Base-by-base conservation (phyloP, 1,140 invertebrate species). In the Drosophila simulans region DNA sequence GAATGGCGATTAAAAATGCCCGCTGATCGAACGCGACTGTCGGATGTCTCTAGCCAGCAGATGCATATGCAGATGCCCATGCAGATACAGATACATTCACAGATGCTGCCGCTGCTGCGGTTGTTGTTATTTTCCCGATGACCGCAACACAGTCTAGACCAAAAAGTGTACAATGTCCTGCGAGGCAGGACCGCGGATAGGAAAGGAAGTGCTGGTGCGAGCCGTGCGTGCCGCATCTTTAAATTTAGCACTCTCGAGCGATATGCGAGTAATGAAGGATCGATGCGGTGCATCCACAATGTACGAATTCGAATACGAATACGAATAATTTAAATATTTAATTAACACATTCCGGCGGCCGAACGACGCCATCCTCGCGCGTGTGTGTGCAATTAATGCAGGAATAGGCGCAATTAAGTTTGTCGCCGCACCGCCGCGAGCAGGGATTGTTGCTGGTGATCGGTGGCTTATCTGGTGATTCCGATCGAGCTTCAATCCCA, bases 341-440 rank as follows among this genome's bases (percentile, higher is more conserved):
- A 88, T 88, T 89, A 88, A 88, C 84, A 88, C 84, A 89, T 88
- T 89, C 84, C 84, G 68, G 40, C 66, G 72, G 52, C 52, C 49
- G 43, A 53, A n/a, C 22, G 43, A 77, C 74, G 81, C 84, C 80
- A 71, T 74, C 69, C 46, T 64, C 71, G 66, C 85, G 77, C 83
- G 89, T 91, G 89, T 91, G 80, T 88, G 77, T 84, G 83, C 83
- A 91, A 91, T 89, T 91, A 91, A 91, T 91, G 88, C 83, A 91
- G 73, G 82, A 91, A 90, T 86, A 79, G 86, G 79, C 82, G 81
- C 86, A 90, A 91, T 91, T 91, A 89, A 91, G 80, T 91, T 91
- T 91, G 79, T 88, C 83, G 77, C 69, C 71, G 56, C 52, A 31
- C 42, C 71, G 49, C 62, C 52, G 40, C 65, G 66, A 53, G 75